Conservation (phyloP, 1,140 invertebrate genomes). For the Aphaenogaster rudis region DNA sequence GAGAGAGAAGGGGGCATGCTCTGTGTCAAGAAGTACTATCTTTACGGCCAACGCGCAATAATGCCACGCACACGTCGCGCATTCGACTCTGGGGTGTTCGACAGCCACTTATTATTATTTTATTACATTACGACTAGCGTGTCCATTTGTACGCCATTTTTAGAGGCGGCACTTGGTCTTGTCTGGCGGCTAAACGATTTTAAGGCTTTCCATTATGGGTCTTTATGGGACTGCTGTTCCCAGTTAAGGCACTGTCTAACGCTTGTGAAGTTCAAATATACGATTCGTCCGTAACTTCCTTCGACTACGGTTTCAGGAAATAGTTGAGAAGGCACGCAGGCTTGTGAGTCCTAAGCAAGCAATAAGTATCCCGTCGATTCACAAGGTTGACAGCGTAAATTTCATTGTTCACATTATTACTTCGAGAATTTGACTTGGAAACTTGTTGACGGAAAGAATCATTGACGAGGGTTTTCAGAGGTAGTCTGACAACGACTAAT, state of each 20-base stretch:
- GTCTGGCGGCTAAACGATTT: slow-evolving; percentile 53
- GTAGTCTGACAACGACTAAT: slow-evolving; percentile 34
- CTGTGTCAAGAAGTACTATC: background rate
- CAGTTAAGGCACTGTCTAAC: slow-evolving; percentile 56
- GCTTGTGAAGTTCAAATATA: slow-evolving; percentile 42
- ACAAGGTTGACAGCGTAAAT: slow-evolving; percentile 48
- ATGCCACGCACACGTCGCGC: background rate
- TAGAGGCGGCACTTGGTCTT: slow-evolving; percentile 44
- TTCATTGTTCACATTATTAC: slow-evolving; percentile 56
- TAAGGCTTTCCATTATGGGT: slow-evolving; percentile 61
- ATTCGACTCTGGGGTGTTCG: slow-evolving; percentile 10
- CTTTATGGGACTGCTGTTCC: slow-evolving; percentile 59
- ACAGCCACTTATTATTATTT: slow-evolving; percentile 65
- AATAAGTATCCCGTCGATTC: slow-evolving; percentile 58
- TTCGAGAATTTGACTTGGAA: slow-evolving; percentile 16
- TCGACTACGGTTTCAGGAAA: slow-evolving; percentile 58
- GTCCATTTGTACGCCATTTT: slow-evolving; percentile 40
- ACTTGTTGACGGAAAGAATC: slow-evolving; percentile 48
- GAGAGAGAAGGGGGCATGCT: background rate
- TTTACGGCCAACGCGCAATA: slow-evolving; percentile 21
- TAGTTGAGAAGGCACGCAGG: slow-evolving; percentile 9
- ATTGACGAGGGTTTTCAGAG: slow-evolving; percentile 17
- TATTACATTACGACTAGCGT: slow-evolving; percentile 57
- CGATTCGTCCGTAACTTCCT: slow-evolving; percentile 55
- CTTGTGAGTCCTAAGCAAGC: slow-evolving; percentile 69